Base-by-base conservation (phyloP, 2,888 invertebrate genomes). In the Augochlorella aurata region DNA sequence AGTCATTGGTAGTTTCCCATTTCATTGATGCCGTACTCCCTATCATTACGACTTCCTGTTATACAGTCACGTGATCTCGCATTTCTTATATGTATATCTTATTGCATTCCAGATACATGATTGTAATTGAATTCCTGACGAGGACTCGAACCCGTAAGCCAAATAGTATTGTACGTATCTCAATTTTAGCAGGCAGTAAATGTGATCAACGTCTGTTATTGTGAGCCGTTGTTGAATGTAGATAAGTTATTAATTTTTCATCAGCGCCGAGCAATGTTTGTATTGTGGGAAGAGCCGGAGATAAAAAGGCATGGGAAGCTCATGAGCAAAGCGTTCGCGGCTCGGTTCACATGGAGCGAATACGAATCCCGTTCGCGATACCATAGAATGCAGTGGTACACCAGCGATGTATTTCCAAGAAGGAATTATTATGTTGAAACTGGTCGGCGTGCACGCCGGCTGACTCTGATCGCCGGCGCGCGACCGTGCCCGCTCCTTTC, bases 401-500 rank as follows among this genome's bases (percentile, higher is more conserved):
- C 38, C 38, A 63, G 71, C 61, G 49, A 50, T 76, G 58, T 75
- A 77, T 84, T 87, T 83, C 81, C 77, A 79, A 77, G 87, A 85
- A 82, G 80, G 77, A 85, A 86, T 87, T 83, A 85, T 85, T 77
- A 87, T 84, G 77, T 77, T 80, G 85, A 84, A 88, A 87, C 85
- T 86, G 85, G 88, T 86, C 81, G 77, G 82, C 73, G 76, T 71
- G 79, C 66, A 70, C 65, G 72, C 78, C 76, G 71, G 73, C 72
- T 58, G 70, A 67, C 58, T 77, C 72, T 73, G 82, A 75, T 72
- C 79, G 77, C 24, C 74, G 79, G 81, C 85, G 82, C 85, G 85
- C 82, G 87, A 83, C 86, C 85, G 77, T 89, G 79, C 72, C 85
- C 87, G 88, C 89, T 89, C 87, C 87, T 89, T 89, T 88, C 89